phyloP scores from a whole-genome alignment of 2,888 invertebrate species.

The Helobdella robusta region DNA sequence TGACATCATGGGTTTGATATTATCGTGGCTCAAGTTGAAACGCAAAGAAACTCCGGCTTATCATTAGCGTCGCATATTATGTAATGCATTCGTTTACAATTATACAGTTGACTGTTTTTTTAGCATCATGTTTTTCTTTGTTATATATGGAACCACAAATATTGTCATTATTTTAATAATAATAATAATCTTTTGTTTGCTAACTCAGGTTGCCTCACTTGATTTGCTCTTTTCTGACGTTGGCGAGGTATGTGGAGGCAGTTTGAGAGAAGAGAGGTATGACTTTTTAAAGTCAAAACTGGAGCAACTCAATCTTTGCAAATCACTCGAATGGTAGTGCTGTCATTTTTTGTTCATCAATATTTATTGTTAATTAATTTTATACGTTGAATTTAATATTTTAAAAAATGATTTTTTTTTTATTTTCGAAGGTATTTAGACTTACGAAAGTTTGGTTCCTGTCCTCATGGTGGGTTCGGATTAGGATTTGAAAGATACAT shows the following conservation, averaged over 20 bases:
- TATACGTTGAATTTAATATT: neutral
- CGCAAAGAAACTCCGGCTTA: too few species aligned
- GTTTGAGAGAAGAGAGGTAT: conserved; percentile 74
- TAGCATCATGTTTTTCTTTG: too few species aligned
- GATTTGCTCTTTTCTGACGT: conserved; percentile 79
- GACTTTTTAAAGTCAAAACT: conserved; percentile 40
- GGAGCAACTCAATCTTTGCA: conserved; percentile 31
- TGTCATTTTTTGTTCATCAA: neutral
- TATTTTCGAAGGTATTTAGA: conserved; percentile 68
- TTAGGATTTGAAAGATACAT: conserved; percentile 86
- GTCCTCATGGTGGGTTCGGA: conserved; percentile 87
- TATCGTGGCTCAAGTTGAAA: too few species aligned
- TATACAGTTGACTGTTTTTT: too few species aligned
- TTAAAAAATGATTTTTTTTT: conserved; percentile 2
- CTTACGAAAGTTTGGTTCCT: conserved; percentile 73
- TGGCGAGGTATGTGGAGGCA: conserved; percentile 90
- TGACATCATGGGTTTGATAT: too few species aligned
- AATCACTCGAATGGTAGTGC: conserved; percentile 41
- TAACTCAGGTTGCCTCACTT: conserved; percentile 53
- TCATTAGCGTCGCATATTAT: too few species aligned
- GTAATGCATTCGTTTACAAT: too few species aligned
- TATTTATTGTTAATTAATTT: neutral
- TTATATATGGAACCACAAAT: too few species aligned
- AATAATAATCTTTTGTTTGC: neutral
- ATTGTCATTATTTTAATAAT: neutral